These are phyloP conservation scores for Danaus chrysippus DNA, from an alignment of 2,888 invertebrate genomes.

Conservation along the genomic window DNA sequence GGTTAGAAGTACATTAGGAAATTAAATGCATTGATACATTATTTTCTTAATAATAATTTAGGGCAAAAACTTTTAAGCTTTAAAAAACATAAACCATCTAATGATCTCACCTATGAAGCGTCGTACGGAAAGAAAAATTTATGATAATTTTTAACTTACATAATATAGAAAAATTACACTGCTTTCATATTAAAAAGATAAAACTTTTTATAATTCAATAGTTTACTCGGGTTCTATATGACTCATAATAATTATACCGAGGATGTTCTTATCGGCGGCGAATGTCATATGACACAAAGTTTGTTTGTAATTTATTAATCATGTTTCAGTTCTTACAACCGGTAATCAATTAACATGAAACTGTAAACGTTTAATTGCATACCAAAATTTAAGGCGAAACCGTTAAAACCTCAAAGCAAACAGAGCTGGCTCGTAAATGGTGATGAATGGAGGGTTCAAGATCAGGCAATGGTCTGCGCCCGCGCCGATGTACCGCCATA, in stretches of 20 bases:
- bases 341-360: constrained; percentile 48
- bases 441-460: constrained; percentile 73
- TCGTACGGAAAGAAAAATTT: too few relatives aligned
- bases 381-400: constrained; percentile 65
- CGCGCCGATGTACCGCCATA: constrained; percentile 55
- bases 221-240: not conserved
- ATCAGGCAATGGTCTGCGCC: constrained; percentile 50
- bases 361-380: constrained; percentile 56
- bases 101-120: too few relatives aligned
- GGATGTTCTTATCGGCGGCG: constrained; percentile 6
- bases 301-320: not conserved
- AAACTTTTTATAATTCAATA: not conserved
- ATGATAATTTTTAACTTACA: too few relatives aligned
- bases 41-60: too few relatives aligned
- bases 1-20: too few relatives aligned
- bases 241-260: not conserved
- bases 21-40: too few relatives aligned
- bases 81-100: too few relatives aligned
- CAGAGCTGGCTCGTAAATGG: constrained; percentile 58
- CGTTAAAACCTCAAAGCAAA: constrained; percentile 63
- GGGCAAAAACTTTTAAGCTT: too few relatives aligned
- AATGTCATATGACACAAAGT: not conserved
- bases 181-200: not conserved
- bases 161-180: not conserved
- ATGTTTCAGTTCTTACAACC: constrained; percentile 25